Evolutionary conservation across 2,113 vertebrate genomes (phyloP).

Genomic region (Mesocricetus auratus): DNA sequence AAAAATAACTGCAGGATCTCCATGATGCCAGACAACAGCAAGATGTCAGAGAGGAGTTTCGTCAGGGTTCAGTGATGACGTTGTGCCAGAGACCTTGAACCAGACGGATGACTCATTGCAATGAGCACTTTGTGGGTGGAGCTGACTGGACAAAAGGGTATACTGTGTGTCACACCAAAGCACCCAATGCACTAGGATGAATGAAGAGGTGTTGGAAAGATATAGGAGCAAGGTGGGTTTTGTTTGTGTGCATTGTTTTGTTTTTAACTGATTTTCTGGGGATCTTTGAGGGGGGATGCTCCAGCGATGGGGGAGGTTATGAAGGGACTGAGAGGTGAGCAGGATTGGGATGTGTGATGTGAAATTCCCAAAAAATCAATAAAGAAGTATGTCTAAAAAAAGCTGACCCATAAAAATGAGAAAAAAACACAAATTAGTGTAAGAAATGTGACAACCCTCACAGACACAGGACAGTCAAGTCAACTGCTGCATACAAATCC

Average conservation of each 20-base stretch:
- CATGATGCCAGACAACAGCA: not conserved
- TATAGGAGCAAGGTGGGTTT: not conserved
- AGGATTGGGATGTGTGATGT: not conserved
- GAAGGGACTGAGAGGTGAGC: not conserved
- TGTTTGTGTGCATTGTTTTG: not conserved
- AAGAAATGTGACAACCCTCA: not conserved
- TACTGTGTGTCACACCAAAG: not conserved
- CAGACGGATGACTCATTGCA: not conserved
- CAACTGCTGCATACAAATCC: not conserved
- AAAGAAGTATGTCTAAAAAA: not conserved
- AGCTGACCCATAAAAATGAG: not conserved
- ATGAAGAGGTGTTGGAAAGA: not conserved
- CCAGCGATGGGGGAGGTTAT: too few relatives aligned
- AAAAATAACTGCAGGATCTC: not conserved
- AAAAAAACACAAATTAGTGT: not conserved
- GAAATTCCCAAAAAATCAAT: not conserved
- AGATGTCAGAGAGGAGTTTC: not conserved
- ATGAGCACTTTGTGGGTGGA: not conserved
- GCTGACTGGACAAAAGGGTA: not conserved
- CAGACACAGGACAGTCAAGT: not conserved
- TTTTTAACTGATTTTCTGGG: not conserved
- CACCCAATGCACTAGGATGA: not conserved
- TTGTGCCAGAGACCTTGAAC: not conserved
- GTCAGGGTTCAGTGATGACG: not conserved
- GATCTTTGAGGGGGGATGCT: not conserved